These are phyloP conservation scores for Cyprinodon tularosa DNA, from an alignment of 2,113 vertebrate species.

Conservation along the genomic window DNA sequence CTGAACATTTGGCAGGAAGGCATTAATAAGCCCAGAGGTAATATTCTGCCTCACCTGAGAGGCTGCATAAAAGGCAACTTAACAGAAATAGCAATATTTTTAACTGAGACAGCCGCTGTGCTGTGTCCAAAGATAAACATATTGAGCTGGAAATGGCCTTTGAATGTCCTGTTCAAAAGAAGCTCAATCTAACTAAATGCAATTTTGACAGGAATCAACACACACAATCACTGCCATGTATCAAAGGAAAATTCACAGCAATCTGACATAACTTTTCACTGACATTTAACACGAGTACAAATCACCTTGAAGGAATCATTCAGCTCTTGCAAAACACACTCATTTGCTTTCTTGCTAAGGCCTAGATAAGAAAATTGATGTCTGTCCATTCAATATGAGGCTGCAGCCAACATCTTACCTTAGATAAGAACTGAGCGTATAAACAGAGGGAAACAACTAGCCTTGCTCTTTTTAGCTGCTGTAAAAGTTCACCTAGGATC, in stretches of 20 bases:
- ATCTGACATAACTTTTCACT: conserved; percentile 11
- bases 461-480: conserved; percentile 15
- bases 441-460: conserved; percentile 16
- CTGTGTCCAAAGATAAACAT: neutral
- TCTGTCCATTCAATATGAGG: conserved; percentile 26
- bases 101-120: neutral
- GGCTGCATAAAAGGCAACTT: neutral
- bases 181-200: conserved; percentile 23
- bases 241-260: conserved; percentile 5
- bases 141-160: neutral
- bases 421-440: conserved; percentile 25
- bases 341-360: conserved; percentile 22
- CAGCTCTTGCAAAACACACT: conserved; percentile 19
- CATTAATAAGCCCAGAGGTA: conserved; percentile 4
- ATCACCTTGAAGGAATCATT: conserved; percentile 30
- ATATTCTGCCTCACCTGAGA: neutral
- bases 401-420: conserved; percentile 27
- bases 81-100: neutral
- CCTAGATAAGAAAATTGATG: conserved; percentile 41
- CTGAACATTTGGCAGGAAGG: neutral
- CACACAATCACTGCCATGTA: conserved; percentile 10
- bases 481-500: conserved; percentile 12
- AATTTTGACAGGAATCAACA: conserved; percentile 21
- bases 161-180: conserved; percentile 22
- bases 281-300: conserved; percentile 12